phyloP scores from a whole-genome alignment of 2,113 vertebrate species.

The Calyptomena viridis region DNA sequence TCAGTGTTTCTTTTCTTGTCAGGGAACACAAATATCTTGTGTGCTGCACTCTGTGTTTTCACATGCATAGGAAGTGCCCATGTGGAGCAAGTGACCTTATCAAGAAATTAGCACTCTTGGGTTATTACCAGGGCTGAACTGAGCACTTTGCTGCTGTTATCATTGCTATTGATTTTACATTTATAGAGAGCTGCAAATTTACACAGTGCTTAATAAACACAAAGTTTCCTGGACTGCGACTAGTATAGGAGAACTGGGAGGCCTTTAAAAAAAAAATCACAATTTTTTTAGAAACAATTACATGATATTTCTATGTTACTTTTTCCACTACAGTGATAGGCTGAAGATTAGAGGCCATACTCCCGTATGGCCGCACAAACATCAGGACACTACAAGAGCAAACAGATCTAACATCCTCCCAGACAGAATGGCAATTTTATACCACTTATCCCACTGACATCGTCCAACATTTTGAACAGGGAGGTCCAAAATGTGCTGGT shows the following conservation, averaged over 20 bases:
- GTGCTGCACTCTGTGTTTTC: not conserved
- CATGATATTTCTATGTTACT: not conserved
- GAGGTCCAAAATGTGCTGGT: not conserved
- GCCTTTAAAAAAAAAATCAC: not conserved
- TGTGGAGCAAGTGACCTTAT: conserved; percentile 23
- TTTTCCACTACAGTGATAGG: not conserved
- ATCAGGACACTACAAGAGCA: not conserved
- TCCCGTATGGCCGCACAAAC: not conserved
- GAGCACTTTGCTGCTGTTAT: conserved; percentile 47
- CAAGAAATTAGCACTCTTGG: conserved; percentile 5
- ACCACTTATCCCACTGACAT: not conserved
- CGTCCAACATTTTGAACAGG: not conserved
- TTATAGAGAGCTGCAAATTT: conserved; percentile 51
- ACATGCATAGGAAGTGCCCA: not conserved
- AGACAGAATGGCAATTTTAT: not conserved
- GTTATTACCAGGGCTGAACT: conserved; percentile 17
- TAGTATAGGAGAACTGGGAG: not conserved
- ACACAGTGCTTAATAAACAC: conserved; percentile 53
- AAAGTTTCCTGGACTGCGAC: conserved; percentile 32
- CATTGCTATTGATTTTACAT: conserved; percentile 59
- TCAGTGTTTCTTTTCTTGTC: not conserved
- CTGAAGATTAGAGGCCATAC: not conserved
- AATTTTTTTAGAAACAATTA: not conserved
- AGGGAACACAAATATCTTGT: not conserved
- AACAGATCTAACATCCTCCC: not conserved